Conservation (phyloP, 1,140 invertebrate genomes). For the Bombus polaris region DNA sequence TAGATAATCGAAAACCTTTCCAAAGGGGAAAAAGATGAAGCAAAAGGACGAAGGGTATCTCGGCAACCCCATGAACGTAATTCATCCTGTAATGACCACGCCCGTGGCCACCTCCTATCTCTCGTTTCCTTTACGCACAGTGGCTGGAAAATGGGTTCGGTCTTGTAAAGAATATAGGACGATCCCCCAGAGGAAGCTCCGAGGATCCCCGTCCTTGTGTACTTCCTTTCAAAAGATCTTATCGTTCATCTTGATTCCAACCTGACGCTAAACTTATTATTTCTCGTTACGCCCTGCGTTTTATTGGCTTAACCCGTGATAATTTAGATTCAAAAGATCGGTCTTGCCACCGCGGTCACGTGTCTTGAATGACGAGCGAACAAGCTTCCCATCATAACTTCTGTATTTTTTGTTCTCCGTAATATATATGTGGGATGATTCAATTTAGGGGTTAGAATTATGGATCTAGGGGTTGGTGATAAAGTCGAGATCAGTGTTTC, state of each 20-base stretch:
- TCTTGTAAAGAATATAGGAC: conserved; percentile 59
- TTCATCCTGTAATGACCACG: conserved; percentile 56
- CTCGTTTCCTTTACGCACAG: conserved; percentile 48
- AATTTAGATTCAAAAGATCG: conserved; percentile 2
- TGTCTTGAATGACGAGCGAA: not conserved
- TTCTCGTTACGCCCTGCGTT: not conserved
- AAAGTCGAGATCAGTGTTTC: not conserved
- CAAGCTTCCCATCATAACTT: not conserved
- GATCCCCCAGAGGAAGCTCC: conserved; percentile 16
- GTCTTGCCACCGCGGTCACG: not conserved
- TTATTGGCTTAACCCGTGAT: not conserved
- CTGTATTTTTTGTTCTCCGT: not conserved
- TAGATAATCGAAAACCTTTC: conserved; percentile 55
- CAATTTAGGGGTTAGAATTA: not conserved
- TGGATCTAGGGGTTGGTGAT: not conserved
- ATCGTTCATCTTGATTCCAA: conserved; percentile 65
- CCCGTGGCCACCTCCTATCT: conserved; percentile 6
- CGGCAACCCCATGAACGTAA: conserved; percentile 39
- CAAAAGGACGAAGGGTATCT: not conserved
- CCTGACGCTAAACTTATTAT: conserved; percentile 32
- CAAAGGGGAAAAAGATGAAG: not conserved
- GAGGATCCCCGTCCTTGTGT: conserved; percentile 26
- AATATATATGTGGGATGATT: not conserved
- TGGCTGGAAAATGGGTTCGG: conserved; percentile 48
- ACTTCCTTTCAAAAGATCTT: conserved; percentile 53